Evolutionary conservation across 2,113 vertebrate species (phyloP), one percentile per base, ranked within the genome.

Genomic region (Gambusia affinis): DNA sequence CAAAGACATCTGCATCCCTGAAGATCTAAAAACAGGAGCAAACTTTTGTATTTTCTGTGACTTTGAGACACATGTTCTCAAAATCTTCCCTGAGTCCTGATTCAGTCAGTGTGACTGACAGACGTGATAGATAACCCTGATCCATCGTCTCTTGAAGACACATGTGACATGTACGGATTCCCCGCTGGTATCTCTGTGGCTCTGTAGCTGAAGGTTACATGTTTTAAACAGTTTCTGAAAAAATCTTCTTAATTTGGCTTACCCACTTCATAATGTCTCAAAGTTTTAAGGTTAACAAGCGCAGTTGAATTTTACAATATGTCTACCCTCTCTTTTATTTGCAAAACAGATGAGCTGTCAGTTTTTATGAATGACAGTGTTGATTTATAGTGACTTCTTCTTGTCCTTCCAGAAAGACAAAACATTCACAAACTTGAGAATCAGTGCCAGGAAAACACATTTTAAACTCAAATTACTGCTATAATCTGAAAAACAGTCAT

Each of bases 21-120:
- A 70, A 35, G 51, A 3, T 22, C 33, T 70, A 1, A 70, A 74
- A 73, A 35, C 37, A 64, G 30, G 1, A 12, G 54, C 22, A 73
- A 81, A 51, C 10, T 64, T 79, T 64, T 31, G 19, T 4, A 54
- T 67, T 37, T 72, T 3, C 11, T 62, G 24, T 74, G 30, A 57
- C n/a, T 70, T 73, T 70, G 10, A 35, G n/a, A 37, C 30, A 37
- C 30, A 0, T 31, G 31, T 64, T 67, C 62, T 73, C 6, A 28
- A 29, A 47, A 15, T 31, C 22, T 70, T 70, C n/a, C 42, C 35
- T 39, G 31, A 14, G 24, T 22, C 37, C 37, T 75, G 76, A 75
- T 77, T 64, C 54, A 67, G 37, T 86, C 35, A 77, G 6, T 68
- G 67, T 29, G 66, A 68, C 70, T 80, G 79, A 39, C 64, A 62